Base-by-base conservation (phyloP, 2,113 vertebrate genomes). In the Chaenogobius annularis region DNA sequence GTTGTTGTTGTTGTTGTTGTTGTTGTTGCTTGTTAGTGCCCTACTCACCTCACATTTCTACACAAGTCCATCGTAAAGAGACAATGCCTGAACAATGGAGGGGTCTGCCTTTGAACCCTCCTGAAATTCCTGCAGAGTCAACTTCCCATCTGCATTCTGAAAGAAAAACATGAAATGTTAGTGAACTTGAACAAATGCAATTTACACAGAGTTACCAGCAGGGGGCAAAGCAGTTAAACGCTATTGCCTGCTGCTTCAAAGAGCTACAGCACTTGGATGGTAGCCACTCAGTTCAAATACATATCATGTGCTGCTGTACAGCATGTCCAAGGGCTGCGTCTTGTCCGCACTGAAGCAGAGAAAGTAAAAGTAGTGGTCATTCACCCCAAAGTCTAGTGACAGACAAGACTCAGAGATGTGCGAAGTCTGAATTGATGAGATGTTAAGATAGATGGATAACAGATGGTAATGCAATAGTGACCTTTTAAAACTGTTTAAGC, bases 51-150 rank as follows among this genome's bases (percentile, higher is more conserved):
- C 86, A 68, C 86, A 91, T 83, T 80, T 84, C 94, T 99, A 99
- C 93, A 99, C 97, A 22, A 99, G 95, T 74, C 98, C 98, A 0
- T 99, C 97, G 17, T 99, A 99, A 82, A 99, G 97, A 17, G 97
- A 98, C 61, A 99, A 92, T 0, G 97, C 98, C 93, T 99, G 98
- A 81, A 99, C 97, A 0, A 99, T 99, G 82, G 97, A 99, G 14
- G 98, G 96, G 85, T 99, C 97, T 0, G 97, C 97, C 91, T 99
- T 99, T 69, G 97, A 99, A 19, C 98, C 98, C 84, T 99, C 97
- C 92, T 98, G 97, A 48, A 99, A 99, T 37, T 99, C 98, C 91
- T 99, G 97, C 89, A 99, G 93, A 0, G 98, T 98, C 90, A 98
- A 92, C 91, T 97, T 96, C 77, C 98, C 98, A 0, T 99, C 98